Conservation (phyloP, 1,140 invertebrate genomes). For the Amyelois transitella region DNA sequence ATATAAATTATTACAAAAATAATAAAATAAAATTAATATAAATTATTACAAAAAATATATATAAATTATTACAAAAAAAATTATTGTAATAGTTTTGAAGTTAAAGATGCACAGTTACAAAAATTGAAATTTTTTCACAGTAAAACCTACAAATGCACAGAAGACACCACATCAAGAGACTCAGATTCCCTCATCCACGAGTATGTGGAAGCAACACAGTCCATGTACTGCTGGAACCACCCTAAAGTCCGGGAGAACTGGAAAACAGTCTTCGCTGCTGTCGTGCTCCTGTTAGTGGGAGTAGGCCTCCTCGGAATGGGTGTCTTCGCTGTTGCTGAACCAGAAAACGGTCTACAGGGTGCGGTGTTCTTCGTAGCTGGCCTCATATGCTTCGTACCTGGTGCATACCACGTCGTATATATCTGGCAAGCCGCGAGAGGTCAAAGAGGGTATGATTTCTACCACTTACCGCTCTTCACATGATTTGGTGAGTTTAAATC, state of each 20-base stretch:
- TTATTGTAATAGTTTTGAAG: too few relatives aligned
- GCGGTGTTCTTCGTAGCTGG: constrained; percentile 88
- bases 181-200: constrained; percentile 88
- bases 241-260: constrained; percentile 90
- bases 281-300: constrained; percentile 83
- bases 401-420: constrained; percentile 88
- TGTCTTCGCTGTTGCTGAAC: constrained; percentile 81
- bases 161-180: constrained; percentile 83
- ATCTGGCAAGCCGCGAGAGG: constrained; percentile 89
- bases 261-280: constrained; percentile 87
- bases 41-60: too few relatives aligned
- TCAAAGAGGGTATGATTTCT: constrained; percentile 86
- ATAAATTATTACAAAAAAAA: too few relatives aligned
- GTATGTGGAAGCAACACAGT: constrained; percentile 78
- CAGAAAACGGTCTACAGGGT: constrained; percentile 82
- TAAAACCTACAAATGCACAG: constrained; percentile 80
- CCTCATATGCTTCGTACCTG: constrained; percentile 87
- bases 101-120: too few relatives aligned
- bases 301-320: constrained; percentile 84
- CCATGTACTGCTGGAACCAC: constrained; percentile 84
- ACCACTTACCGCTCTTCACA: constrained; percentile 87
- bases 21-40: too few relatives aligned
- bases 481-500: constrained; percentile 61
- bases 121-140: constrained; percentile 46
- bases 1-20: too few relatives aligned